Evolutionary conservation across 2,888 invertebrate genomes (phyloP).

Genomic region (Ormyrus nitidulus): DNA sequence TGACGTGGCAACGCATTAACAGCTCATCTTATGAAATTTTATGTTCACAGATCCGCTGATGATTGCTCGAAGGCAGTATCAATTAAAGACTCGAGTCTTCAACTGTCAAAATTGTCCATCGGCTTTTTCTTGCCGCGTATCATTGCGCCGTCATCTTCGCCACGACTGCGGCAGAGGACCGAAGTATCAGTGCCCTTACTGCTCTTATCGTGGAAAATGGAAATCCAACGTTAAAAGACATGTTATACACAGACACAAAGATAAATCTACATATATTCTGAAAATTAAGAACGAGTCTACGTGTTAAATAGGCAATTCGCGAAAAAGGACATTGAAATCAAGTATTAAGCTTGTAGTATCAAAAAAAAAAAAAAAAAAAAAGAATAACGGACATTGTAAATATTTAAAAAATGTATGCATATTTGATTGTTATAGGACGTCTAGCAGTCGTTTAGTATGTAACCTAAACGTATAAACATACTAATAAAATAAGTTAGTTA

Average conservation of each 20-base stretch:
- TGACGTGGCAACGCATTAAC: too few species aligned
- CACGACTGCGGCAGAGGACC: constrained; percentile 70
- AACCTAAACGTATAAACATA: too few species aligned
- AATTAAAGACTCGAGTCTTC: neutral
- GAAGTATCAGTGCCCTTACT: constrained; percentile 70
- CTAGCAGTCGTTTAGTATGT: too few species aligned
- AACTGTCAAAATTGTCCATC: constrained; percentile 29
- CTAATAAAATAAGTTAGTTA: too few species aligned
- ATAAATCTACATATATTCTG: neutral
- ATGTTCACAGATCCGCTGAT: constrained; percentile 13
- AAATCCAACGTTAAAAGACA: constrained; percentile 32
- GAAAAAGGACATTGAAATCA: too few species aligned
- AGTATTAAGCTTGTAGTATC: too few species aligned
- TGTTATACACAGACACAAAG: neutral
- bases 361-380: too few species aligned
- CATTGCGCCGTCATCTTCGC: constrained; percentile 18
- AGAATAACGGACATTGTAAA: too few species aligned
- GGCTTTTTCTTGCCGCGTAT: neutral
- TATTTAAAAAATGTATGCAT: too few species aligned
- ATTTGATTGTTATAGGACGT: too few species aligned
- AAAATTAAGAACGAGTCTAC: too few species aligned
- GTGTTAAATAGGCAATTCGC: too few species aligned
- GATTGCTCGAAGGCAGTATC: neutral
- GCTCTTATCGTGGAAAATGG: constrained; percentile 58
- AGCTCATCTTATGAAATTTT: neutral